A percentile compares a stretch with the other conserved stretches of the same genome.
phyloP scores from a whole-genome alignment of 2,113 vertebrate genomes.

The Pelodiscus sinensis region DNA sequence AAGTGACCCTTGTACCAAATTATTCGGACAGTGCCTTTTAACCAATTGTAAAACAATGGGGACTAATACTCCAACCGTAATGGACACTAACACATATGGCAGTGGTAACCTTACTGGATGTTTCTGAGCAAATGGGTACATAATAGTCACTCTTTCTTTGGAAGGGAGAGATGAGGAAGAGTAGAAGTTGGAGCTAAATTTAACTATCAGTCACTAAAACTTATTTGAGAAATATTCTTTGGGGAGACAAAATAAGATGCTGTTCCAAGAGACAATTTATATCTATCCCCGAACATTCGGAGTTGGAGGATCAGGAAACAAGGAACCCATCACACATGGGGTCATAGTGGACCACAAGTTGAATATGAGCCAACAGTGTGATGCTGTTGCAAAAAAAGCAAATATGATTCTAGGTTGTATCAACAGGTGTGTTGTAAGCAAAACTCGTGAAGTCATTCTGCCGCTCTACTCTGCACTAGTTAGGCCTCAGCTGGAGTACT shows the following conservation, averaged over 20 bases:
- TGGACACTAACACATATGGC: not conserved
- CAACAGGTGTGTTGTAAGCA: no score
- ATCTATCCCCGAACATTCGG: not conserved
- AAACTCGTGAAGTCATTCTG: no score
- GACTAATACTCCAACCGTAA: not conserved
- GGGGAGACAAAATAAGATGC: not conserved
- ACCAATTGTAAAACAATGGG: not conserved
- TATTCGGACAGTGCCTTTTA: slow-evolving; percentile 5
- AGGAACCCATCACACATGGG: not conserved
- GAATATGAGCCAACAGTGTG: no score
- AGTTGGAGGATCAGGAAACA: not conserved
- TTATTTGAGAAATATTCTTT: not conserved
- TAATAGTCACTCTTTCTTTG: not conserved
- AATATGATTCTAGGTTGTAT: no score
- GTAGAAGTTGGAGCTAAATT: not conserved
- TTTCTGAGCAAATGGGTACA: not conserved
- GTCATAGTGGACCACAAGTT: no score
- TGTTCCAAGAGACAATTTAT: fast-evolving
- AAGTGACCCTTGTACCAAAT: not conserved
- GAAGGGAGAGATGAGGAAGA: not conserved
- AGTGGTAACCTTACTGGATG: not conserved
- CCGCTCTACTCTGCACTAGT: no score
- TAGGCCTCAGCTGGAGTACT: no score
- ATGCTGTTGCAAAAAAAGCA: no score
- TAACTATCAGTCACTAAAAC: not conserved